Base-by-base conservation (phyloP, 35 echinoderm and acorn worm species). In the Heliocidaris erythrogramma region DNA sequence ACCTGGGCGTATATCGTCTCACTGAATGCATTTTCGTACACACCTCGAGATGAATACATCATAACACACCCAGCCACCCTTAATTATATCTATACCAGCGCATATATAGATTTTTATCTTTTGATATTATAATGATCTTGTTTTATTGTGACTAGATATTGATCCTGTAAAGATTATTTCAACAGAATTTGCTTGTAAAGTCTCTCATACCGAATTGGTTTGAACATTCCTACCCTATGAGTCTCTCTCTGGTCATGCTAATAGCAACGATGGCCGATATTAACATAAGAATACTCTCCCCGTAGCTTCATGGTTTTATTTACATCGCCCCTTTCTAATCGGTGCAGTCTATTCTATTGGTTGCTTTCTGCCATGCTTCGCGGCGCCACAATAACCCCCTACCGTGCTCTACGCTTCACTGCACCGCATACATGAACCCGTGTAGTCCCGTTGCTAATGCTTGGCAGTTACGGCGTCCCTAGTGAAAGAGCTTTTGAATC, bases 361-460 rank as follows among this genome's bases (percentile, higher is more conserved):
- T 78, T 78, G 65, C 65, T 27, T 78, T 5, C 27, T 24, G 65
- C 65, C 27, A 78, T n/a, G 65, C 5, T 78, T 78, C 14, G 27
- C 8, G 65, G 65, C 65, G 65, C 65, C 65, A 27, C 65, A 78
- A 78, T 78, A 78, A 21, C 65, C 65, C 65, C 65, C 65, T 78
- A n/a, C 65, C 65, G 65, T 78, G 65, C 21, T 78, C 5, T 5
- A 78, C 27, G 65, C 65, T 78, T n/a, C 27, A 78, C 5, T 24
- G 65, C 27, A 2, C 13, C 21, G 60, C 60, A 69, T 69, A 69
- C 60, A 78, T 24, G 5, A n/a, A n/a, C 21, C 65, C 27, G 5
- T 78, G 35, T 21, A 78, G 65, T 78, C 65, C 65, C 65, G 65
- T 78, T 78, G 65, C 65, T 78, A 78, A 78, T 78, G 65, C 65